These are phyloP conservation scores for Operophtera brumata DNA, from an alignment of 2,888 invertebrate genomes.

Conservation along the genomic window DNA sequence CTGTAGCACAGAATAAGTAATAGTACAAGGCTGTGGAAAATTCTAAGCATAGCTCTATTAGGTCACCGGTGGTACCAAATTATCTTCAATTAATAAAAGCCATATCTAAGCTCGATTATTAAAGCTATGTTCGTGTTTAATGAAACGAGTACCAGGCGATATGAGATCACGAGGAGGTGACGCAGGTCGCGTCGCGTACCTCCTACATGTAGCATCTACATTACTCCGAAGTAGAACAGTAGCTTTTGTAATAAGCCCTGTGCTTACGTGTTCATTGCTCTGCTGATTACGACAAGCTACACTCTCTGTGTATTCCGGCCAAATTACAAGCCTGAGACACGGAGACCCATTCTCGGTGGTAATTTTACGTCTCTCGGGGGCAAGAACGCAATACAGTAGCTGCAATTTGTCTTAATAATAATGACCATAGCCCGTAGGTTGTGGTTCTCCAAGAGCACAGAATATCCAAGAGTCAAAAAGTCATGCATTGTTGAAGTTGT, in stretches of 20 bases:
- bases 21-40: no score
- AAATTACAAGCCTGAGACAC: conserved; percentile 9
- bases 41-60: no score
- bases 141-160: conserved; percentile 28
- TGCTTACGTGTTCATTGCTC: conserved; percentile 19
- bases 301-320: not conserved
- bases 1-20: no score
- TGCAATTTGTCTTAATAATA: conserved; percentile 15
- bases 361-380: conserved; percentile 8
- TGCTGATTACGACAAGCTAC: conserved; percentile 9
- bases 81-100: not conserved
- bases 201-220: conserved; percentile 1
- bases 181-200: conserved; percentile 17
- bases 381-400: conserved; percentile 6
- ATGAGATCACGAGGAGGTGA: conserved; percentile 31
- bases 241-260: conserved; percentile 6
- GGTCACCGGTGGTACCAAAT: no score
- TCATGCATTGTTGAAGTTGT: no score
- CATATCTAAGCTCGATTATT: conserved; percentile 2
- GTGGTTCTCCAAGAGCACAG: not conserved
- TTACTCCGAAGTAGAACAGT: conserved; percentile 2
- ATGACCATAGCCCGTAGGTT: conserved; percentile 7
- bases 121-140: conserved; percentile 2
- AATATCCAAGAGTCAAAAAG: no score
- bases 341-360: not conserved